These are phyloP conservation scores for Drosophila histrio DNA, from an alignment of 2,888 invertebrate genomes.

Conservation along the genomic window DNA sequence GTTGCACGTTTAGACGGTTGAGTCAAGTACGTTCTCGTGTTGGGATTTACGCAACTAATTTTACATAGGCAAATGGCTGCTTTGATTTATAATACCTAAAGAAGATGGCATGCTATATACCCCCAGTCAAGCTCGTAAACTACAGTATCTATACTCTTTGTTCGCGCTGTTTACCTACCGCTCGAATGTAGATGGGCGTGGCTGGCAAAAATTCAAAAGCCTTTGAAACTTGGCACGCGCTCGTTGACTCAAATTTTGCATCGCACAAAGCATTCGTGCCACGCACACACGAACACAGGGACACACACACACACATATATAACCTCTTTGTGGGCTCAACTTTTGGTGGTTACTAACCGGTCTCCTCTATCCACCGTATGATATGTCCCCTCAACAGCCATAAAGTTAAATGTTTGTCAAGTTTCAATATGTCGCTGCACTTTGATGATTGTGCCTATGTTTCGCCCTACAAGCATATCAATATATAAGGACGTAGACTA, in stretches of 20 bases:
- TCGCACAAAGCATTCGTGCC: not conserved
- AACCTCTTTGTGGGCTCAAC: not conserved
- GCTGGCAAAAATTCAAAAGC: slow-evolving; percentile 26
- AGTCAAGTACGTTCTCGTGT: slow-evolving; percentile 76
- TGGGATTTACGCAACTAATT: slow-evolving; percentile 79
- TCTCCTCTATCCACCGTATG: not conserved
- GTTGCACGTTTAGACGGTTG: slow-evolving; percentile 43
- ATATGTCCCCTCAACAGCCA: not conserved
- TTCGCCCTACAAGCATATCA: not conserved
- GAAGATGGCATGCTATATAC: not conserved
- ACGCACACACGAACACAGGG: slow-evolving; percentile 1
- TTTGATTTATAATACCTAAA: slow-evolving; percentile 72
- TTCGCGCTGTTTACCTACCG: not conserved
- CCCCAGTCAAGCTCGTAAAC: slow-evolving; percentile 1
- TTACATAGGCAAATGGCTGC: slow-evolving; percentile 68
- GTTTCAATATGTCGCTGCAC: slow-evolving; percentile 50
- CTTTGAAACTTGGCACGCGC: slow-evolving; percentile 57
- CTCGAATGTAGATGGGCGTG: slow-evolving; percentile 1
- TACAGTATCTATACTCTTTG: not conserved
- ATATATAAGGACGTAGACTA: not conserved
- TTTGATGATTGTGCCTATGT: slow-evolving; percentile 24
- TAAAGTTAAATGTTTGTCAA: slow-evolving; percentile 26
- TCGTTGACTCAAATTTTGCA: slow-evolving; percentile 43
- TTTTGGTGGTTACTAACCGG: slow-evolving; percentile 4
- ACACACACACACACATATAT: not conserved